These are phyloP conservation scores for Agrilus planipennis DNA, from an alignment of 1,140 invertebrate genomes.

Conservation along the genomic window DNA sequence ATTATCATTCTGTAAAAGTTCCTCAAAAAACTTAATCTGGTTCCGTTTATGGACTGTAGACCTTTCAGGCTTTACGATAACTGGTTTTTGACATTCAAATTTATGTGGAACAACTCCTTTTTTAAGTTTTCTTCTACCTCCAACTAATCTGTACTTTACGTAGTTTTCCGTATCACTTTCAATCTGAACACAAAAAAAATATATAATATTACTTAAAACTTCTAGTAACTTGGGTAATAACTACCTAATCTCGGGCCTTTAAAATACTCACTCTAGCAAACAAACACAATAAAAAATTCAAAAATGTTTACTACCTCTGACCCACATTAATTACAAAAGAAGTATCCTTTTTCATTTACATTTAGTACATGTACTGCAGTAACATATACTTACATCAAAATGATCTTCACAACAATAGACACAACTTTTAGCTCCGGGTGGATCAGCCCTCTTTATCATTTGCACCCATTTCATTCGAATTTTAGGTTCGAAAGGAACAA, in stretches of 20 bases:
- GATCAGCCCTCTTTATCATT: not conserved
- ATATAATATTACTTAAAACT: not conserved
- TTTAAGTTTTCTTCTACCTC: not conserved
- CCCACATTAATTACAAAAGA: too few species aligned
- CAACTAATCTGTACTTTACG: not conserved
- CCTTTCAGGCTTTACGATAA: not conserved
- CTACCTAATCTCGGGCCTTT: too few species aligned
- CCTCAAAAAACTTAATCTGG: not conserved
- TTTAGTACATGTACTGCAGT: too few species aligned
- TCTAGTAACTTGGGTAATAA: not conserved
- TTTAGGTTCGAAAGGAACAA: not conserved
- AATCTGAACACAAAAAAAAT: not conserved
- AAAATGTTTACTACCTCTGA: too few species aligned
- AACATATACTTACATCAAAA: constrained; percentile 2
- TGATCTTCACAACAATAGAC: constrained; percentile 2
- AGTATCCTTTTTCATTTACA: too few species aligned
- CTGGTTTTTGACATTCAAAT: not conserved
- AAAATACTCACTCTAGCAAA: too few species aligned
- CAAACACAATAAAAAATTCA: too few species aligned
- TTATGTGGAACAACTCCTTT: constrained; percentile 1
- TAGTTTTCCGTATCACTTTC: not conserved
- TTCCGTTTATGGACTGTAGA: not conserved
- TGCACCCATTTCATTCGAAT: not conserved
- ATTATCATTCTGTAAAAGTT: not conserved
- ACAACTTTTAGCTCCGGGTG: not conserved